These are phyloP conservation scores for Nibea coibor DNA, from an alignment of 2,113 vertebrate genomes.

Conservation along the genomic window DNA sequence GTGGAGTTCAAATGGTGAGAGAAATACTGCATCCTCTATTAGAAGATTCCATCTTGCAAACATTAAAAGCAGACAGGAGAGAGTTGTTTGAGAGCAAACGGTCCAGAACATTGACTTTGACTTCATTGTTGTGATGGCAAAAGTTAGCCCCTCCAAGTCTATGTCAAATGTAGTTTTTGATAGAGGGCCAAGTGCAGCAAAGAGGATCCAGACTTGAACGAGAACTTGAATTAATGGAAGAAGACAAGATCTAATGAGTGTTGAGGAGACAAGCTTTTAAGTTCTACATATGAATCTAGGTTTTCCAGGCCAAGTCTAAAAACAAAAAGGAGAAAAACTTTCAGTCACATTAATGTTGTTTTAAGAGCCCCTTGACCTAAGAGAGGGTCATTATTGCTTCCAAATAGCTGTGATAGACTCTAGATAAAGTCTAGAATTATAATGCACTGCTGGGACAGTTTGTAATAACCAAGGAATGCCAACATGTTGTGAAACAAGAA, in stretches of 20 bases:
- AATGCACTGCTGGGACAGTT: conserved; percentile 13
- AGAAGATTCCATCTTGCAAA: neutral
- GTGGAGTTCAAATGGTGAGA: neutral
- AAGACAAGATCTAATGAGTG: neutral
- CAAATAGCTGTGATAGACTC: conserved; percentile 15
- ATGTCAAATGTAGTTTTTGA: conserved; percentile 10
- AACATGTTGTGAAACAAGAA: conserved; percentile 15
- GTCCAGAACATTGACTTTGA: conserved; percentile 9
- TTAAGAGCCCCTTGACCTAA: neutral
- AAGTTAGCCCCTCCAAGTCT: neutral
- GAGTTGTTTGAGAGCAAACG: conserved; percentile 1
- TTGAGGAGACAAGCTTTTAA: neutral
- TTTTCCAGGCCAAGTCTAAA: neutral
- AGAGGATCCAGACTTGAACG: conserved; percentile 5
- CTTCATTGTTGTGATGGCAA: conserved; percentile 20
- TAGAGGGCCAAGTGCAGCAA: conserved; percentile 10
- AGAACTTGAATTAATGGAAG: conserved; percentile 13
- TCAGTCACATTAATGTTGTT: too few species aligned
- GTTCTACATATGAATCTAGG: neutral
- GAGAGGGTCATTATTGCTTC: neutral
- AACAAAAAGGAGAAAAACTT: neutral
- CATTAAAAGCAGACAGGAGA: neutral
- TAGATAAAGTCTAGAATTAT: neutral
- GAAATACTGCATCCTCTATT: neutral
- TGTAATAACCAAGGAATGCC: conserved; percentile 24